phyloP scores from a whole-genome alignment of 2,888 invertebrate species.

The Melanostoma scalare region DNA sequence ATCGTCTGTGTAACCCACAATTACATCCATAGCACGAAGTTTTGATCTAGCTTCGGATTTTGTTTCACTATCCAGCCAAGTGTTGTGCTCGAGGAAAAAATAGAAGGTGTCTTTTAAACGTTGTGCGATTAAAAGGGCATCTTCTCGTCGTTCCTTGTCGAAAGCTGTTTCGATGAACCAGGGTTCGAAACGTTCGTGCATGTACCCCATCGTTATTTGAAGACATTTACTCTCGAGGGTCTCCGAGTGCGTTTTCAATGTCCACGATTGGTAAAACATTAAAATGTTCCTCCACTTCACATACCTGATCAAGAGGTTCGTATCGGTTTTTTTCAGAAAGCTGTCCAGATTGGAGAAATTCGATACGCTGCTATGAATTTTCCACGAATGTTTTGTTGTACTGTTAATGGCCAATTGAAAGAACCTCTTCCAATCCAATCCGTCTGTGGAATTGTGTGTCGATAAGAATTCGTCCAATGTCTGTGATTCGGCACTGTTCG shows the following conservation, averaged over 20 bases:
- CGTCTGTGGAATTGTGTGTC: constrained; percentile 75
- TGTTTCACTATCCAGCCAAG: constrained; percentile 79
- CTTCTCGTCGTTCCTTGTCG: constrained; percentile 76
- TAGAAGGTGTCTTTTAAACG: constrained; percentile 77
- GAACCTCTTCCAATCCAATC: constrained; percentile 77
- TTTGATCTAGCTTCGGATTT: constrained; percentile 78
- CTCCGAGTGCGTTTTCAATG: constrained; percentile 69
- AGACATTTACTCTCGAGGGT: constrained; percentile 76
- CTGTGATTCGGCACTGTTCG: constrained; percentile 75
- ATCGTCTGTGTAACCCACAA: constrained; percentile 78
- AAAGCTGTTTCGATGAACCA: constrained; percentile 79
- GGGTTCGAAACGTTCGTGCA: constrained; percentile 77
- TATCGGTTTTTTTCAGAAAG: constrained; percentile 73
- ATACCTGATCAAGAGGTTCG: constrained; percentile 74
- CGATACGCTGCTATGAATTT: constrained; percentile 75
- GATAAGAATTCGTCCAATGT: constrained; percentile 75
- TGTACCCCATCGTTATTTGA: constrained; percentile 76
- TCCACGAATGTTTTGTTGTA: constrained; percentile 75
- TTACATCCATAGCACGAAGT: constrained; percentile 78
- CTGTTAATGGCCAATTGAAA: constrained; percentile 79
- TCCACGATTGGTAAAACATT: constrained; percentile 78
- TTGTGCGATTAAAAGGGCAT: constrained; percentile 76
- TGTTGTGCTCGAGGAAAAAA: constrained; percentile 76
- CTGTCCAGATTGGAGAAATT: constrained; percentile 75
- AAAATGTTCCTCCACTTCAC: constrained; percentile 76